These are phyloP conservation scores for Steinernema feltiae DNA, from an alignment of 1,140 invertebrate genomes.

Conservation along the genomic window DNA sequence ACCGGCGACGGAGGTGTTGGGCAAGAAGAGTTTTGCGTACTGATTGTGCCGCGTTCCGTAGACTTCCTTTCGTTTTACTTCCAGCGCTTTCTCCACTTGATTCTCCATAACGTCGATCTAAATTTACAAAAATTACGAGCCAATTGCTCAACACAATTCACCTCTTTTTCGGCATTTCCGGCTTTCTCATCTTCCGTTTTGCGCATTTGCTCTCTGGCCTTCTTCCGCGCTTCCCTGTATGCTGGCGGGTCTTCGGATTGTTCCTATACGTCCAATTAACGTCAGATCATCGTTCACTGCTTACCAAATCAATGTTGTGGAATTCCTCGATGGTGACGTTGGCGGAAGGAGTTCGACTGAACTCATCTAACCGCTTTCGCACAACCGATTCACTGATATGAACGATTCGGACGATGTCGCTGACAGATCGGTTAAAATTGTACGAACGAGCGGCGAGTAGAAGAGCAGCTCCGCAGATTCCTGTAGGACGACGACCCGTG, in stretches of 20 bases:
- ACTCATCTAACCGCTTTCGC: constrained; percentile 73
- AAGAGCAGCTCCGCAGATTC: constrained; percentile 88
- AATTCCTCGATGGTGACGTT: constrained; percentile 89
- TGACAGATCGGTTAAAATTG: constrained; percentile 66
- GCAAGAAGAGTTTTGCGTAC: constrained; percentile 41
- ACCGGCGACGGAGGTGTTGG: too few species aligned
- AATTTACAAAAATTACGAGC: constrained; percentile 26
- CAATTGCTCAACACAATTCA: constrained; percentile 28
- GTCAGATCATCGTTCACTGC: background rate
- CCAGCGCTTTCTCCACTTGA: constrained; percentile 47
- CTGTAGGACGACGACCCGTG: constrained; percentile 85
- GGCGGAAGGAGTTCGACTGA: constrained; percentile 86
- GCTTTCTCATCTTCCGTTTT: constrained; percentile 46
- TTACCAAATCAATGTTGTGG: constrained; percentile 85
- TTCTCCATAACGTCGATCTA: constrained; percentile 43
- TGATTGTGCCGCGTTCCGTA: constrained; percentile 46
- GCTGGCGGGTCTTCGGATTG: constrained; percentile 54
- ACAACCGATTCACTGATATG: constrained; percentile 55
- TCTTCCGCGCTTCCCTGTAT: constrained; percentile 43
- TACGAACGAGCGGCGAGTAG: constrained; percentile 79
- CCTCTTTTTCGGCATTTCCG: constrained; percentile 44
- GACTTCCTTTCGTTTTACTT: constrained; percentile 40
- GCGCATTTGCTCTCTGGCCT: constrained; percentile 31
- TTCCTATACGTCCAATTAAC: constrained; percentile 36
- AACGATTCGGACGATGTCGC: constrained; percentile 80